phyloP scores from a whole-genome alignment of 35 echinoderm and acorn worm species.

The Anneissia japonica region DNA sequence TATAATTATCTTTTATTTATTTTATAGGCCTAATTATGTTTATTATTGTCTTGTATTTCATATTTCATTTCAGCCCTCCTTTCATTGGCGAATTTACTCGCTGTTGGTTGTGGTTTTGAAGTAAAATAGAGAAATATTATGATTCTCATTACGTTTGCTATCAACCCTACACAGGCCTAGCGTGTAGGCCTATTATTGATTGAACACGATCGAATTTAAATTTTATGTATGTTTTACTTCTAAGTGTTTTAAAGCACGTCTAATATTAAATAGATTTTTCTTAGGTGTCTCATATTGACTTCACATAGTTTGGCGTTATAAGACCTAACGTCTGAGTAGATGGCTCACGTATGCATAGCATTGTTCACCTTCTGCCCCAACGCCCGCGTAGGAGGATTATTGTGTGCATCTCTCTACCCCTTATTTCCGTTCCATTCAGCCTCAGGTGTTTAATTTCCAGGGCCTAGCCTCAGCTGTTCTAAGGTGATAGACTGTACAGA shows the following conservation, averaged over 20 bases:
- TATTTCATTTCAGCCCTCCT: too few relatives aligned
- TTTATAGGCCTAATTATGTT: too few relatives aligned
- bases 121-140: too few relatives aligned
- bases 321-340: background rate
- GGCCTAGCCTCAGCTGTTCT: background rate
- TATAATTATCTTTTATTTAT: too few relatives aligned
- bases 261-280: background rate
- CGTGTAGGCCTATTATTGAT: too few relatives aligned
- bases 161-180: too few relatives aligned
- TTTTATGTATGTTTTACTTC: background rate
- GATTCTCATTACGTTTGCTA: too few relatives aligned
- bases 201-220: background rate
- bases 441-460: background rate
- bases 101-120: too few relatives aligned
- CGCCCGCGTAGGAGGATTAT: background rate
- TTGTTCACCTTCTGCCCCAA: background rate
- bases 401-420: background rate
- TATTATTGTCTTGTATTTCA: too few relatives aligned
- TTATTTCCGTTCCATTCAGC: background rate
- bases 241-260: background rate
- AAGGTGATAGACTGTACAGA: background rate
- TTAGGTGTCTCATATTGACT: background rate
- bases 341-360: background rate
- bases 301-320: background rate
- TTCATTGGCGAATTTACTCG: too few relatives aligned